These are phyloP conservation scores for Hemibagrus guttatus DNA, from an alignment of 2,797 vertebrate genomes.

Conservation along the genomic window DNA sequence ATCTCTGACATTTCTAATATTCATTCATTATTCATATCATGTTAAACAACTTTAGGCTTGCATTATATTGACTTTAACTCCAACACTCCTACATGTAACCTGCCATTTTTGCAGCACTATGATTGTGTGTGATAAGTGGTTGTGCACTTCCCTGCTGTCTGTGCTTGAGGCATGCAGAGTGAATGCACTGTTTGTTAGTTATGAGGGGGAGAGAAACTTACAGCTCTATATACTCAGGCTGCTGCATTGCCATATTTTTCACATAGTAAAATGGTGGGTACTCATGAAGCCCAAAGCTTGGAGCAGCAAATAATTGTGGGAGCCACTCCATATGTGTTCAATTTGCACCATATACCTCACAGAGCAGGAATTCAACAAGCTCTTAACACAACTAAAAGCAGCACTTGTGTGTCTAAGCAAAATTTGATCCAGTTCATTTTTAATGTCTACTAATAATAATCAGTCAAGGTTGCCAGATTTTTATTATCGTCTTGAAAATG, in stretches of 20 bases:
- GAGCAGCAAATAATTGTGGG: not conserved
- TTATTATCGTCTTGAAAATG: not conserved
- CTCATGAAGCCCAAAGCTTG: not conserved
- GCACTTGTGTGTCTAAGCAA: not conserved
- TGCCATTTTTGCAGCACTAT: not conserved
- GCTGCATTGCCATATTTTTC: not conserved
- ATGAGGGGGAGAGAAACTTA: not conserved
- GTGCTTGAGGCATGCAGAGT: constrained; percentile 7
- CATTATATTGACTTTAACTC: not conserved
- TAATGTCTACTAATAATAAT: not conserved
- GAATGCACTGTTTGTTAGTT: constrained; percentile 16
- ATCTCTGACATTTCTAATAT: not conserved
- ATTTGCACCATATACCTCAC: not conserved
- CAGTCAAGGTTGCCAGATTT: not conserved
- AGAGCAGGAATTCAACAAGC: not conserved
- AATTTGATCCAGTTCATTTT: not conserved
- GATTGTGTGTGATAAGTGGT: too few relatives aligned
- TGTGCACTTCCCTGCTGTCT: not conserved
- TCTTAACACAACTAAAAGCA: not conserved
- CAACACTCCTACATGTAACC: not conserved
- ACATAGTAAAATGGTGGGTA: not conserved
- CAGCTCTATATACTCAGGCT: not conserved
- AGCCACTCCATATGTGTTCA: not conserved
- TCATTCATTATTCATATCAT: constrained; percentile 3
- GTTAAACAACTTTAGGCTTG: not conserved